Conservation (phyloP, 2,888 invertebrate species). For the Cetonia aurata region DNA sequence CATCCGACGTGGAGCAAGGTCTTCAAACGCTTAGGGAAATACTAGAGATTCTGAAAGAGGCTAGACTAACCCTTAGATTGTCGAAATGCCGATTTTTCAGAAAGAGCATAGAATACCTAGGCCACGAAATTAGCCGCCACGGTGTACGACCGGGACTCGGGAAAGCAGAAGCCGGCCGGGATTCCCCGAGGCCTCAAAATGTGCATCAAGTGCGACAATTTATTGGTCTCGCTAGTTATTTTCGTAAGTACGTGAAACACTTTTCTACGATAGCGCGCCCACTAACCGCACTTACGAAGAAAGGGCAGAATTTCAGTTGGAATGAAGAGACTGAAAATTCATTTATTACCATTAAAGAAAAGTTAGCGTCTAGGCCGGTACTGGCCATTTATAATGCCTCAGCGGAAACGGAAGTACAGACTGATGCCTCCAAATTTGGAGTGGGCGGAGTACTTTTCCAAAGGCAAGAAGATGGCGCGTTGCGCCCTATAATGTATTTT, state of each 20-base stretch:
- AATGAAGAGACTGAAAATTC: not conserved
- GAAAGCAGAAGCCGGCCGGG: slow-evolving; percentile 48
- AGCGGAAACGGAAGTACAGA: slow-evolving; percentile 48
- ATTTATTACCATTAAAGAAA: not conserved
- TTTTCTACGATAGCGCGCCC: slow-evolving; percentile 51
- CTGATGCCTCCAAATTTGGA: slow-evolving; percentile 49
- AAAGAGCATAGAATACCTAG: slow-evolving; percentile 38
- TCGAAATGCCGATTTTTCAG: slow-evolving; percentile 48
- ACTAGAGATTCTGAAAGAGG: not conserved
- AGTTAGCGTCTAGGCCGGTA: slow-evolving; percentile 4
- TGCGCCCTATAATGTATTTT: slow-evolving; percentile 45
- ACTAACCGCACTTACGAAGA: slow-evolving; percentile 49
- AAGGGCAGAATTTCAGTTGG: slow-evolving; percentile 37
- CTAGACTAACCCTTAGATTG: slow-evolving; percentile 28
- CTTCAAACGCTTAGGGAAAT: slow-evolving; percentile 1
- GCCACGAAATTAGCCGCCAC: slow-evolving; percentile 23
- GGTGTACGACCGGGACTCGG: slow-evolving; percentile 52
- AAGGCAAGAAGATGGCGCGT: slow-evolving; percentile 15
- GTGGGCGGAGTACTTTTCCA: slow-evolving; percentile 46
- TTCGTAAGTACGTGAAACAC: slow-evolving; percentile 55
- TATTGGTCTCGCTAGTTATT: slow-evolving; percentile 54
- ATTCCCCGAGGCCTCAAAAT: slow-evolving; percentile 55
- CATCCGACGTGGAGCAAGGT: slow-evolving; percentile 33
- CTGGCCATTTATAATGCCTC: slow-evolving; percentile 34
- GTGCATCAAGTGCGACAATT: slow-evolving; percentile 53